Evolutionary conservation across 2,113 vertebrate genomes (phyloP), one percentile per base, ranked within the genome.

Genomic region (Ophthalmolycus amberensis): DNA sequence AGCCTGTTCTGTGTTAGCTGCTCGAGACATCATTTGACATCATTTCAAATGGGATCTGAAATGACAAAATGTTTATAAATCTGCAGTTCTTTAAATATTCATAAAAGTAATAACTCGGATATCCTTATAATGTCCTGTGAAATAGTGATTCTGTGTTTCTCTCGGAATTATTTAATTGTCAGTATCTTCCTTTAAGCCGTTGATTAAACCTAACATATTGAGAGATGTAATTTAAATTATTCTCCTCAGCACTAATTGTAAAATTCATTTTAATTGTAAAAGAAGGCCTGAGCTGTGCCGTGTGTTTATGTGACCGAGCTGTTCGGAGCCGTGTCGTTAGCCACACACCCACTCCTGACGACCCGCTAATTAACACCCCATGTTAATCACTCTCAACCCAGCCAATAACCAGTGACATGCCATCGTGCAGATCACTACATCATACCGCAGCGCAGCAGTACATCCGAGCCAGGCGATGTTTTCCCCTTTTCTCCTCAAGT

Each of bases 301-400:
- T 62, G 79, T 89, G 82, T 93, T 75, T 91, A 32, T 74, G 83
- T 80, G 88, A 83, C 78, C 44, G 67, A 77, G 90, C 85, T 83
- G 79, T 82, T 88, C 46, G 9, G 83, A 85, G 89, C 62, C 60
- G 32, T 84, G 88, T 83, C 72, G 68, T 89, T 85, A 90, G 85
- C 91, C 87, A 68, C 80, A 89, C 91, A 84, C 91, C 71, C 88
- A 85, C 89, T 87, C 85, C 77, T 69, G 66, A 72, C 87, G 88
- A 93, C 91, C 93, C 75, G 63, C 89, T 93, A 93, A 91, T 94
- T 94, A 94, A 93, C 94, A 93, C 92, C 91, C 91, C 90, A 90
- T 90, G 89, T 93, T 95, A 94, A 95, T 94, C 92, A 92, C 93
- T 89, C 86, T 85, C 89, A 87, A 89, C 83, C 89, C 85, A 89